Conservation (phyloP, 2,113 vertebrate species). For the Chlamydotis undulata region DNA sequence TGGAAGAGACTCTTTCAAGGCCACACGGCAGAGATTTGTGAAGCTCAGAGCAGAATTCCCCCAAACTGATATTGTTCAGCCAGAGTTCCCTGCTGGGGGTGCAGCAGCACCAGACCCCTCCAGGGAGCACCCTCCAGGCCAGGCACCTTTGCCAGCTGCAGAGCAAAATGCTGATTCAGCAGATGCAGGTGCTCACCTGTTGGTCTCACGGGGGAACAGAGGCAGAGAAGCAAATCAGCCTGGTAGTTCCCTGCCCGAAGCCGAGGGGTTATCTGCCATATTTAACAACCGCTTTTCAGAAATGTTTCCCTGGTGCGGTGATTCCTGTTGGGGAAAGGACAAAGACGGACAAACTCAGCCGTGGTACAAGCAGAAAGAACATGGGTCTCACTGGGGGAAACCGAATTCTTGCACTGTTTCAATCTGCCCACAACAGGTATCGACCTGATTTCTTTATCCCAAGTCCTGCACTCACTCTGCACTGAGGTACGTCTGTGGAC, state of each 20-base stretch:
- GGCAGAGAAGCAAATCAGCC: not conserved
- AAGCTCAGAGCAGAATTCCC: not conserved
- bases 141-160: not conserved
- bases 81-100: not conserved
- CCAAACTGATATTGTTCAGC: rapidly evolving
- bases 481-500: not conserved
- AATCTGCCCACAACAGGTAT: not conserved
- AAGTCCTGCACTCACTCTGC: not conserved
- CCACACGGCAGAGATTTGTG: not conserved
- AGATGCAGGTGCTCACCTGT: not conserved
- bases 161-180: not conserved
- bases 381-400: rapidly evolving
- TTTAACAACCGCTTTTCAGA: not conserved
- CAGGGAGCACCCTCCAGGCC: not conserved
- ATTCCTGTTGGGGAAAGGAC: not conserved
- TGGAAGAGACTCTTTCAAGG: not conserved
- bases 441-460: rapidly evolving
- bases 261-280: not conserved
- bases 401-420: rapidly evolving
- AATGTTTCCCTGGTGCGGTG: rapidly evolving
- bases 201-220: rapidly evolving
- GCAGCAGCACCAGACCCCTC: not conserved
- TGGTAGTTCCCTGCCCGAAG: rapidly evolving
- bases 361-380: not conserved
- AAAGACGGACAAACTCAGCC: not conserved